Percentiles rank a stretch among this genome's conserved stretches.
Conservation (phyloP, 2,888 invertebrate genomes). For the Tethea ocularis region DNA sequence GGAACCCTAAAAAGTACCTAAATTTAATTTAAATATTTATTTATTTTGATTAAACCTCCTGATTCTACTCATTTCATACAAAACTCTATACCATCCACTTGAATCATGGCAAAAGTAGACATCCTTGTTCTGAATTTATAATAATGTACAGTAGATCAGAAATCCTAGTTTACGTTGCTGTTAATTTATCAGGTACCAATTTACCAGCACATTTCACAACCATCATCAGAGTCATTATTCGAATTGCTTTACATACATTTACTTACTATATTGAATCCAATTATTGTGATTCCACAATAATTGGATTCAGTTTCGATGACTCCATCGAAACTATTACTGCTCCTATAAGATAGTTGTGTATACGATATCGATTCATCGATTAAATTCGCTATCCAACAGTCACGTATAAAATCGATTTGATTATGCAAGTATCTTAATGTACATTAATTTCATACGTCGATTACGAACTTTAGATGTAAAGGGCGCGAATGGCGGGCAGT, state of each 20-base stretch:
- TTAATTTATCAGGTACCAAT: no score
- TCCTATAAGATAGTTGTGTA: background rate
- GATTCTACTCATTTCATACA: no score
- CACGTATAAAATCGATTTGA: conserved; percentile 3
- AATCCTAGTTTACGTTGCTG: no score
- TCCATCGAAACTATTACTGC: background rate
- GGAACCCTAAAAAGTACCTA: no score
- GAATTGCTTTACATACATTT: background rate
- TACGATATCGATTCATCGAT: background rate
- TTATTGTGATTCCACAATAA: no score
- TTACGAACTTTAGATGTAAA: conserved; percentile 26
- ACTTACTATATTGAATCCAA: background rate
- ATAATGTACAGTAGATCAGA: no score
- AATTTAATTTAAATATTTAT: no score
- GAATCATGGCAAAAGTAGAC: no score
- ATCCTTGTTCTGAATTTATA: no score
- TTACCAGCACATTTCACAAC: background rate
- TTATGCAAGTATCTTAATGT: background rate
- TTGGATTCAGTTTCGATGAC: no score
- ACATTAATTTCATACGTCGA: background rate
- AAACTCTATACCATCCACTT: no score
- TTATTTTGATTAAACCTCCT: no score
- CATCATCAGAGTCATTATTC: background rate
- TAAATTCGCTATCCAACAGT: background rate
- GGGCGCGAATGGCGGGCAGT: conserved; percentile 33